Evolutionary conservation across 2,797 vertebrate species (phyloP).

Genomic region (Naso thynnoides): DNA sequence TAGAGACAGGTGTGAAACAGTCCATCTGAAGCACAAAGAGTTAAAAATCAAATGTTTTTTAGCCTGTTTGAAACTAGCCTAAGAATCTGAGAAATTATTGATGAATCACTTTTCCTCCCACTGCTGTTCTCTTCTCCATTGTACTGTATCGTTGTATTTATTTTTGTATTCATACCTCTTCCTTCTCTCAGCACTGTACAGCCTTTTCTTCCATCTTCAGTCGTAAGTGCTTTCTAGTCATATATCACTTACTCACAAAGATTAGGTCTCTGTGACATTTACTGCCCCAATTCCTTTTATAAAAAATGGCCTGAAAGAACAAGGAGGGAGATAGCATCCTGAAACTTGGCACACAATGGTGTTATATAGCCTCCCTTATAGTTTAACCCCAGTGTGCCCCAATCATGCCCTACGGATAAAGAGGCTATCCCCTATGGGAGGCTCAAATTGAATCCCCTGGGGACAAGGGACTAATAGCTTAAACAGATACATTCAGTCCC

Average conservation of each 20-base stretch:
- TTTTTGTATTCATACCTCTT: slow-evolving; percentile 79
- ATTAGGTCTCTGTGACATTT: slow-evolving; percentile 71
- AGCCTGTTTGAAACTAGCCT: slow-evolving; percentile 70
- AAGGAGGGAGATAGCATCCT: slow-evolving; percentile 57
- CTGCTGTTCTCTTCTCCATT: slow-evolving; percentile 74
- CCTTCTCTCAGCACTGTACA: slow-evolving; percentile 67
- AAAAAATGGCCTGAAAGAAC: slow-evolving; percentile 63
- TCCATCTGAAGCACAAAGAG: slow-evolving; percentile 52
- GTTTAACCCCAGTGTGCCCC: slow-evolving; percentile 79
- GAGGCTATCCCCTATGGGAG: slow-evolving; percentile 77
- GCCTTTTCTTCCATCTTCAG: slow-evolving; percentile 71
- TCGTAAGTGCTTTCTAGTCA: slow-evolving; percentile 73
- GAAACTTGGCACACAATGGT: slow-evolving; percentile 75
- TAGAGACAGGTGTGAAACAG: slow-evolving; percentile 35
- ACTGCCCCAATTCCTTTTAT: slow-evolving; percentile 67
- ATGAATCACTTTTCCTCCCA: slow-evolving; percentile 82
- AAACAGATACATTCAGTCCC: slow-evolving; percentile 69
- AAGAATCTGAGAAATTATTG: slow-evolving; percentile 76
- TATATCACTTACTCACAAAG: slow-evolving; percentile 77
- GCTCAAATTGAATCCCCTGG: slow-evolving; percentile 74
- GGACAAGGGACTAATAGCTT: slow-evolving; percentile 73
- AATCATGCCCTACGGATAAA: slow-evolving; percentile 74
- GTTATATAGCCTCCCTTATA: slow-evolving; percentile 74
- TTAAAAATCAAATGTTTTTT: slow-evolving; percentile 71
- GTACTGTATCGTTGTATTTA: slow-evolving; percentile 73